Evolutionary conservation across 2,888 invertebrate genomes (phyloP), one percentile per base, ranked within the genome.

Genomic region (Caenorhabditis doughertyi): DNA sequence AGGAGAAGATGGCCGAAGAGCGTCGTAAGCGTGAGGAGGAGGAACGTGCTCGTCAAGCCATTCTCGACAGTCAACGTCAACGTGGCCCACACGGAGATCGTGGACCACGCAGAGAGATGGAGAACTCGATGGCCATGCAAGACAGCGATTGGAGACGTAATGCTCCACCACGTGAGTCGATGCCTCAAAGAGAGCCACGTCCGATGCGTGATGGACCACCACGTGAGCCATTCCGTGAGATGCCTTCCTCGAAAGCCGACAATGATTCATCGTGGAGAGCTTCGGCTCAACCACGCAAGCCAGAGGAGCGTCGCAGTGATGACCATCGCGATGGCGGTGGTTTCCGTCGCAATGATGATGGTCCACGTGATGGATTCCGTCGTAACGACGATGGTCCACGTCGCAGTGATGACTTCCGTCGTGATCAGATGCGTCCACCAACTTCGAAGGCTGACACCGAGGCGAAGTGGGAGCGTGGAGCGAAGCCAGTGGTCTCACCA

Each of bases 1-100:
- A 83, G 39, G 81, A 62, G 13, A 84, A 87, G 68, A 68, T 67
- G 27, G 81, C 81, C n/a, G 83, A 87, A 16, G 85, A 87, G 70
- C 68, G 85, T 18, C 79, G 77, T 47, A 80, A 77, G 60, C 81
- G 81, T 39, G 88, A 88, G 32, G 86, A 86, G 16, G 88, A 88
- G 51, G 87, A 87, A 42, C 83, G 85, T 35, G 81, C 71, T 21
- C 83, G 87, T 53, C 85, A 82, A 53, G 47, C 42, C 2, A 56
- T 76, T 11, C 68, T 84, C 25, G 88, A 88, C n/a, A 84, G 85
- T 11, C 81, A 82, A 42, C 64, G 86, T 44, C 65, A 82, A 42
- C 64, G 86, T 44, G 60, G 83, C 21, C 81, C 76, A 23, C 72
- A 79, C 29, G 67, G 53, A 21, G 79, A 76, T 21, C 67, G 81